Evolutionary conservation across 2,113 vertebrate genomes (phyloP).

Genomic region (Peucedramus taeniatus): DNA sequence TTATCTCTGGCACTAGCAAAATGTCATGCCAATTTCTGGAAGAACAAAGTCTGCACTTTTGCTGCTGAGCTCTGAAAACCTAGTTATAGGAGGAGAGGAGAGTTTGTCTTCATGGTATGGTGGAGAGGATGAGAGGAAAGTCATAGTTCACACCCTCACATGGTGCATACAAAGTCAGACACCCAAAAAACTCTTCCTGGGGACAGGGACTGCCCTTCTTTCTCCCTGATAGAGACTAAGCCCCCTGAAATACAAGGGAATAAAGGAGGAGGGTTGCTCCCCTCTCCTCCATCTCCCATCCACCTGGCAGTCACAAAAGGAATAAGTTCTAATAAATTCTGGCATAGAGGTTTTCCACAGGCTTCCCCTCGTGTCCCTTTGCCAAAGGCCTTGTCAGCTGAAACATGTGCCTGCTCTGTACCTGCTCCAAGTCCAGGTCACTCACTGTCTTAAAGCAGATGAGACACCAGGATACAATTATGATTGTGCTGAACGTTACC

Average conservation of each 20-base stretch:
- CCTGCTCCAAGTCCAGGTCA: not conserved
- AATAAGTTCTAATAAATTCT: not conserved
- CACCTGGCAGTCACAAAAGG: not conserved
- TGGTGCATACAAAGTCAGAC: not conserved
- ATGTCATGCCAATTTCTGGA: not conserved
- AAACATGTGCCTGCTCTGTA: rapidly evolving
- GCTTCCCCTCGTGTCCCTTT: not conserved
- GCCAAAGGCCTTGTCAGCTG: not conserved
- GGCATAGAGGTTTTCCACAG: not conserved
- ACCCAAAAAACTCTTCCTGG: not conserved
- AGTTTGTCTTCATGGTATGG: not conserved
- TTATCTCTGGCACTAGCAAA: not conserved
- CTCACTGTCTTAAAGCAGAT: not conserved
- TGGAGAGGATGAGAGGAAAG: not conserved
- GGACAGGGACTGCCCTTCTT: not conserved
- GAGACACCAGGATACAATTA: not conserved
- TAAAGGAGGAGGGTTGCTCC: not conserved
- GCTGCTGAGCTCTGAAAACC: not conserved
- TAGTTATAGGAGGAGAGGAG: not conserved
- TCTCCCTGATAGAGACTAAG: not conserved
- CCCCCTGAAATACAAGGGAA: not conserved
- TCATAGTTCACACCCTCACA: not conserved
- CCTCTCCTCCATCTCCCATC: not conserved
- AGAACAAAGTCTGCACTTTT: not conserved
- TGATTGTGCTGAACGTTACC: not conserved